phyloP scores from a whole-genome alignment of 2,113 vertebrate genomes.

The Tupaia chinensis region DNA sequence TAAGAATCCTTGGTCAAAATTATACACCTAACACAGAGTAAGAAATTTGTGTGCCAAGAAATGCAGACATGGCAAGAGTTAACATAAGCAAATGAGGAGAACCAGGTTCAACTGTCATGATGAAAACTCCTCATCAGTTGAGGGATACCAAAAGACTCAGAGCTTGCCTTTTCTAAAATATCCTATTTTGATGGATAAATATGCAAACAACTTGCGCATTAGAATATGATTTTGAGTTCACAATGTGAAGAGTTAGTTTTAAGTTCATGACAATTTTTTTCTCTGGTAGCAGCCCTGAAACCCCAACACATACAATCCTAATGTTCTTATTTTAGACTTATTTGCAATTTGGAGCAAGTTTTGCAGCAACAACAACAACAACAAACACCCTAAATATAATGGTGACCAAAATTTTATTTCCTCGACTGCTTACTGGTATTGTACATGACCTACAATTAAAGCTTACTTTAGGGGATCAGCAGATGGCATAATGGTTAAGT shows the following conservation, averaged over 20 bases:
- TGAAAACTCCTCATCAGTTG: background rate
- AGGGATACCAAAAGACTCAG: background rate
- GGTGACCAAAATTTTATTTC: slow-evolving; percentile 20
- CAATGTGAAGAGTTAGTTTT: slow-evolving; percentile 14
- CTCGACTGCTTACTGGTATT: background rate
- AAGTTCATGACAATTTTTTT: background rate
- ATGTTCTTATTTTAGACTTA: background rate
- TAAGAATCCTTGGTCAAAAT: background rate
- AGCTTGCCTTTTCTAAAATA: background rate
- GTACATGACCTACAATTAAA: background rate
- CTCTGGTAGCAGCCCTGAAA: background rate
- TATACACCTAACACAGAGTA: background rate
- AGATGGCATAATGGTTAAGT: no score
- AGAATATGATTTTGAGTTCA: background rate
- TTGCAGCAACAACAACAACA: background rate
- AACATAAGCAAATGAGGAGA: background rate
- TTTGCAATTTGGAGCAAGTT: slow-evolving; percentile 23
- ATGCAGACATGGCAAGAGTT: background rate
- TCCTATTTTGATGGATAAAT: background rate
- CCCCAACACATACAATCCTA: background rate
- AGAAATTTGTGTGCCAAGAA: background rate
- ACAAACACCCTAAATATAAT: background rate
- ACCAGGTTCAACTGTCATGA: background rate
- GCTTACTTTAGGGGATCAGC: background rate
- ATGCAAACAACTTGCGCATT: background rate